Conservation (phyloP, 2,888 invertebrate genomes). For the Mesorhabditis spiculigera region DNA sequence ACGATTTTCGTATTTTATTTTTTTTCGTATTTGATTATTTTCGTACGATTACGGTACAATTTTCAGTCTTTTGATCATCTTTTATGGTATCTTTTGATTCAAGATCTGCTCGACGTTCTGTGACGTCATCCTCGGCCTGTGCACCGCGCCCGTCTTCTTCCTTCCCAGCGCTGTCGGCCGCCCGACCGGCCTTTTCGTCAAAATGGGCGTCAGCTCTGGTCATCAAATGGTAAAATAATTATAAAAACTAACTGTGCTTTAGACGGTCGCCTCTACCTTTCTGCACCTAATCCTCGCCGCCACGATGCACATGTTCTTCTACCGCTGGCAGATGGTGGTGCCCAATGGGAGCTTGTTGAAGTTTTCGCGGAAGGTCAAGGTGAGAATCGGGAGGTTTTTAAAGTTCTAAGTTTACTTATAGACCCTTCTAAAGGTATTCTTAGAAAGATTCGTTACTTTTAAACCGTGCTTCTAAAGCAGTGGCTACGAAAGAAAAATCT, state of each 20-base stretch:
- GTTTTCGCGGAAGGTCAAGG: constrained; percentile 3
- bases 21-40: no score
- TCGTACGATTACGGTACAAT: no score
- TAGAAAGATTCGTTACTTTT: no score
- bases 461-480: no score
- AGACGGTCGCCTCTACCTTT: background rate
- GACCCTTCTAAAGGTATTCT: no score
- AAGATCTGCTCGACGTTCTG: background rate
- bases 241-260: background rate
- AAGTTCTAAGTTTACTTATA: no score
- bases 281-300: constrained; percentile 1
- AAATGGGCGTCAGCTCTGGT: background rate
- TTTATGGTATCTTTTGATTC: background rate
- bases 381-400: background rate
- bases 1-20: no score
- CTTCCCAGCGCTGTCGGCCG: background rate
- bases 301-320: constrained; percentile 4
- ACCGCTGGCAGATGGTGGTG: background rate
- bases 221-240: background rate
- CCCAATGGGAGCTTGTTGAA: background rate
- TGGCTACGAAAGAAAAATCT: no score
- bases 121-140: background rate
- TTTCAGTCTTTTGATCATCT: background rate
- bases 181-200: background rate
- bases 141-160: constrained; percentile 1